Percentiles rank a stretch among this genome's conserved stretches.
Conservation (phyloP, 2,888 invertebrate species). For the Hirudinaria manillensis region DNA sequence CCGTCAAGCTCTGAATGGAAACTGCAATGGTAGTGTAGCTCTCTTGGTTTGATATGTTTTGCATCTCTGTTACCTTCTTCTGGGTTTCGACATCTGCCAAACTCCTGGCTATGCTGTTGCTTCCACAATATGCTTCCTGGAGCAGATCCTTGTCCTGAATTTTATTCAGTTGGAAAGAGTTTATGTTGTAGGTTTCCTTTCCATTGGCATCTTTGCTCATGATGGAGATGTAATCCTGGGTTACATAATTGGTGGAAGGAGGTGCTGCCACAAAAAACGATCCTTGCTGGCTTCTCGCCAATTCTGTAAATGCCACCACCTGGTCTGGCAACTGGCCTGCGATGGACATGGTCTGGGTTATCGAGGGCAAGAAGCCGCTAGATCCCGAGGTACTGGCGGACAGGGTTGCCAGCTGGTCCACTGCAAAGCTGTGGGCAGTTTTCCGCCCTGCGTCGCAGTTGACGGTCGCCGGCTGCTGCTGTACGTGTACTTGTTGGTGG, state of each 20-base stretch:
- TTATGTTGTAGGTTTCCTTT: not conserved
- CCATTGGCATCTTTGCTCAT: constrained; percentile 1
- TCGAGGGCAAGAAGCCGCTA: constrained; percentile 11
- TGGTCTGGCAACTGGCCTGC: not conserved
- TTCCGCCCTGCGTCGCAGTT: constrained; percentile 9
- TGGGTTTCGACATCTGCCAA: not conserved
- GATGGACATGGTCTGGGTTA: constrained; percentile 10
- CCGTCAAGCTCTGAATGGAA: not conserved
- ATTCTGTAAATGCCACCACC: constrained; percentile 3
- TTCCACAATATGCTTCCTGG: not conserved
- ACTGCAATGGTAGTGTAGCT: not conserved
- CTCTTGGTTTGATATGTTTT: constrained; percentile 7
- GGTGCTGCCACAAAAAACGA: not conserved
- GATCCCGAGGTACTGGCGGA: not conserved
- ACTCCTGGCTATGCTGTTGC: not conserved
- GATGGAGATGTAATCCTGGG: constrained; percentile 5
- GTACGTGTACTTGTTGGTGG: constrained; percentile 1
- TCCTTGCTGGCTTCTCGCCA: constrained; percentile 9
- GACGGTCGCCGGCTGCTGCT: constrained; percentile 1
- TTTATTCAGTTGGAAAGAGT: not conserved
- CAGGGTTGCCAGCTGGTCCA: constrained; percentile 3
- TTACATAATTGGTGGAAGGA: constrained; percentile 6
- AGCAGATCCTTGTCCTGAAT: not conserved
- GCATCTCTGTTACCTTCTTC: constrained; percentile 11
- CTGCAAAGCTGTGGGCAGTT: constrained; percentile 18